Percentiles rank a stretch among this genome's conserved stretches.
Evolutionary conservation across 2,113 vertebrate species (phyloP).

Genomic region (Quiscalus mexicanus): DNA sequence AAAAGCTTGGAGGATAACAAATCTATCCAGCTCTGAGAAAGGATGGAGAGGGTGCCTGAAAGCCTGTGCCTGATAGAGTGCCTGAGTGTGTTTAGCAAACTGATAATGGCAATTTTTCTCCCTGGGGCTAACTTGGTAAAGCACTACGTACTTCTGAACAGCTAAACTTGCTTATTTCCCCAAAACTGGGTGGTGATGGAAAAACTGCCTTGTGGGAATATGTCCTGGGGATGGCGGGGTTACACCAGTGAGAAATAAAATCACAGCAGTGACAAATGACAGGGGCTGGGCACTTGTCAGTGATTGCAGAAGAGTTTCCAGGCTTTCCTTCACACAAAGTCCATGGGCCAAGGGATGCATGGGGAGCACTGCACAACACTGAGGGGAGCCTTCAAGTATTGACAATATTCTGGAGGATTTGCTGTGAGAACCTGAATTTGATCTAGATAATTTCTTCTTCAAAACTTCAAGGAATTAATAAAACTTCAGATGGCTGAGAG

Average conservation of each 20-base stretch:
- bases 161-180: neutral
- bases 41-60: neutral
- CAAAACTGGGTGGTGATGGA: neutral
- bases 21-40: neutral
- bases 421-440: rapidly evolving
- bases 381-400: neutral
- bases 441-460: neutral
- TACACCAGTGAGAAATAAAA: neutral
- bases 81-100: neutral
- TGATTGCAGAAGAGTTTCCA: neutral
- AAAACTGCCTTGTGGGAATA: neutral
- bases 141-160: neutral
- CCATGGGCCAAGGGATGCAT: neutral
- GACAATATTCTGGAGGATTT: neutral
- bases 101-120: neutral
- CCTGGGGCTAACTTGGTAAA: neutral
- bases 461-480: neutral
- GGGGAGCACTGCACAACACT: neutral
- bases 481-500: neutral
- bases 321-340: neutral
- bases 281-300: neutral
- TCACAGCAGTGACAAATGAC: neutral
- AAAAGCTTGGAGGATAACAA: neutral
- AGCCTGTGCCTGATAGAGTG: neutral
- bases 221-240: neutral